Evolutionary conservation across 1,140 invertebrate genomes (phyloP).

Genomic region (Drosophila ananassae): DNA sequence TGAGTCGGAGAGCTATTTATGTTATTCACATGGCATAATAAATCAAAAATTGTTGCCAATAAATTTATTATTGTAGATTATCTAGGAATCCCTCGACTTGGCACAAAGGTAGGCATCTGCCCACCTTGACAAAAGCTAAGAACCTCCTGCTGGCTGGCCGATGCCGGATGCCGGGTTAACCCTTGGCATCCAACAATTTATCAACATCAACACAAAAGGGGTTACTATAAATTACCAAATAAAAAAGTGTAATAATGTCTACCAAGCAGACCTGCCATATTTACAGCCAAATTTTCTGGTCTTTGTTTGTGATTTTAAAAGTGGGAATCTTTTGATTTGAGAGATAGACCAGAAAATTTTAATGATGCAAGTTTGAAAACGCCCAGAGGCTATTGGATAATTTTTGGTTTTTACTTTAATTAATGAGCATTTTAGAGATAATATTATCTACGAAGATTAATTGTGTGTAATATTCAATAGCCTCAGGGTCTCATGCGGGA

Average conservation of each 20-base stretch:
- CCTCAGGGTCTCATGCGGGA: too few relatives aligned
- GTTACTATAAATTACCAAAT: constrained; percentile 66
- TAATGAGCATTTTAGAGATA: constrained; percentile 4
- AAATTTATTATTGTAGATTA: constrained; percentile 82
- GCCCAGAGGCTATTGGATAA: background rate
- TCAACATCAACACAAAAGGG: constrained; percentile 67
- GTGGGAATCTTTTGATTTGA: constrained; percentile 3
- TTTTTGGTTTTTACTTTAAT: constrained; percentile 2
- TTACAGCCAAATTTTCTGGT: constrained; percentile 18
- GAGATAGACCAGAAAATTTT: constrained; percentile 1
- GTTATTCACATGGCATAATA: constrained; percentile 75
- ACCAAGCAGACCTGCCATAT: background rate
- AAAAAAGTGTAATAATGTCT: constrained; percentile 14
- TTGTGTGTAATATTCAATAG: too few relatives aligned
- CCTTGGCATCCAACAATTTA: constrained; percentile 69
- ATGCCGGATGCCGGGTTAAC: constrained; percentile 55
- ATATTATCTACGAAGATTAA: background rate
- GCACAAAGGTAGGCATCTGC: constrained; percentile 15
- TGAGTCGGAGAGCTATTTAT: constrained; percentile 57
- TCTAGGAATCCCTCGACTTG: constrained; percentile 29
- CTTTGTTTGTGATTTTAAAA: constrained; percentile 13
- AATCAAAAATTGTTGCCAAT: constrained; percentile 80
- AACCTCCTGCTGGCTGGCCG: constrained; percentile 58
- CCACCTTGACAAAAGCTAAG: constrained; percentile 69
- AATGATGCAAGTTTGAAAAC: background rate